These are phyloP conservation scores for Philonicus albiceps DNA, from an alignment of 2,888 invertebrate genomes.

Conservation along the genomic window DNA sequence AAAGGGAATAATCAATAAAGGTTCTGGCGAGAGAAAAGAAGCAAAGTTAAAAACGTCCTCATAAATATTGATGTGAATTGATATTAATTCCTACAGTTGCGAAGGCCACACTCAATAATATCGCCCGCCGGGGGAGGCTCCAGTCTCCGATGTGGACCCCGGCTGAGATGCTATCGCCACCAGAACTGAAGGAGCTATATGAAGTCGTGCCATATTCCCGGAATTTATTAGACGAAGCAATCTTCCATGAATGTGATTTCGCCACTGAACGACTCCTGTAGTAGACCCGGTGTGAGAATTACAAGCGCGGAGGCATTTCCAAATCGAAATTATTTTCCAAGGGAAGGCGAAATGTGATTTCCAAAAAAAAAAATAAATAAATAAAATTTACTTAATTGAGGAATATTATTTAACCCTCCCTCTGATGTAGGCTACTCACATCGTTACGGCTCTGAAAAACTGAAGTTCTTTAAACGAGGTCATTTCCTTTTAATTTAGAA, in stretches of 20 bases:
- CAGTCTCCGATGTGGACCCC: background rate
- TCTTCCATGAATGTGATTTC: background rate
- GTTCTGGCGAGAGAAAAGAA: background rate
- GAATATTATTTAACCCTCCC: background rate
- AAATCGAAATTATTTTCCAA: background rate
- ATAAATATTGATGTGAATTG: conserved; percentile 21
- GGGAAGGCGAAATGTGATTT: background rate
- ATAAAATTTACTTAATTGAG: background rate
- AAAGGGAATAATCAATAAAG: conserved; percentile 35
- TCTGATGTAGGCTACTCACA: background rate
- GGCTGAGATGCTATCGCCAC: background rate
- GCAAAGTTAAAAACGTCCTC: conserved; percentile 8
- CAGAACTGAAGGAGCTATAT: background rate
- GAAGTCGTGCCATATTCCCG: background rate
- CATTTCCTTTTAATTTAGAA: background rate
- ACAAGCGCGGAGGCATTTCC: background rate
- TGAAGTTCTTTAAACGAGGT: background rate
- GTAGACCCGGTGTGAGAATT: background rate
- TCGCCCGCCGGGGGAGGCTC: background rate
- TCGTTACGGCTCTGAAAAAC: background rate
- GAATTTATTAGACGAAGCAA: background rate
- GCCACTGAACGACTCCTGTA: background rate
- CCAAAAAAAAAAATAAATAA: no score
- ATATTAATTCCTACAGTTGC: background rate
- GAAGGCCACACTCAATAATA: background rate